Percentiles rank a stretch among this genome's conserved stretches.
phyloP scores from a whole-genome alignment of 2,797 vertebrate genomes.

The Mionectes olivaceus region DNA sequence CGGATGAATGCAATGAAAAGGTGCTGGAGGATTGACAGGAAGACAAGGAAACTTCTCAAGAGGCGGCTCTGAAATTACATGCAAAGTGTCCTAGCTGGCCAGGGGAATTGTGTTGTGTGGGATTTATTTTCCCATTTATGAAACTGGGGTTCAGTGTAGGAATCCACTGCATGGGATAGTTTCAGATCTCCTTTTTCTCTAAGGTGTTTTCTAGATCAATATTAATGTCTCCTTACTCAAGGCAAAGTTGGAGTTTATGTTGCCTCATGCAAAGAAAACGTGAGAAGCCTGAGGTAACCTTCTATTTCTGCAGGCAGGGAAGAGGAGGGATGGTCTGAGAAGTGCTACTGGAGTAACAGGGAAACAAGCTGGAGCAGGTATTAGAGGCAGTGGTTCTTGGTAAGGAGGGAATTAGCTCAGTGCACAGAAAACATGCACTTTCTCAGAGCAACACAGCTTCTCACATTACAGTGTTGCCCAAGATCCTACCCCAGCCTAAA shows the following conservation, averaged over 20 bases:
- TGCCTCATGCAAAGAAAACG: not conserved
- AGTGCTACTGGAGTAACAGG: not conserved
- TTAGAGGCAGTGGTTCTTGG: not conserved
- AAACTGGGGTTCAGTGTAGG: not conserved
- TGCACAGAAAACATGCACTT: not conserved
- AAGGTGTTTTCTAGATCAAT: not conserved
- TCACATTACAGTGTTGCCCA: accelerated
- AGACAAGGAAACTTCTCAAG: not conserved
- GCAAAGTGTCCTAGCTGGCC: not conserved
- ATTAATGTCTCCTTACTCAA: not conserved
- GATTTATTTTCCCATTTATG: not conserved
- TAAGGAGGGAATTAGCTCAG: not conserved
- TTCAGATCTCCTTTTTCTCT: not conserved
- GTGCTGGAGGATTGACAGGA: not conserved
- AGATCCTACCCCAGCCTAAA: not conserved
- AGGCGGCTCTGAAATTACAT: not conserved
- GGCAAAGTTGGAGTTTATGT: not conserved
- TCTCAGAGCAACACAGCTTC: not conserved
- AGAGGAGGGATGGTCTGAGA: not conserved
- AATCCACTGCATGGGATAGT: not conserved
- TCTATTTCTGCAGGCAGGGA: not conserved
- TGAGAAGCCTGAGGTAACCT: not conserved
- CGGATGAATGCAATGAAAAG: not conserved
- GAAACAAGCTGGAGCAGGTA: not conserved
- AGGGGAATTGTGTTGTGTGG: not conserved